Evolutionary conservation across 1,140 invertebrate species (phyloP).

Genomic region (Sinonovacula constricta): DNA sequence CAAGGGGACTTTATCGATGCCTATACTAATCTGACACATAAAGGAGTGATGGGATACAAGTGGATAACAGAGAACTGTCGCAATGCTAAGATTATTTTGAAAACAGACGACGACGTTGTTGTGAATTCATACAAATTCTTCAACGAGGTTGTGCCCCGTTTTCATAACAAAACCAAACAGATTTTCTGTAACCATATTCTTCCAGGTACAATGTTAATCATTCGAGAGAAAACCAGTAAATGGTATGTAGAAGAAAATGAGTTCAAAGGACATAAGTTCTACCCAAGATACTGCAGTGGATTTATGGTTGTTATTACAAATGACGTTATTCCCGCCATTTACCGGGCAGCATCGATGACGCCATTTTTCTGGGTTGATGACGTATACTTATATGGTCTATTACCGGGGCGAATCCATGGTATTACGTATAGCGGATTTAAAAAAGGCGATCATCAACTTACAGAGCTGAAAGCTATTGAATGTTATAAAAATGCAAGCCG

Average conservation of each 20-base stretch:
- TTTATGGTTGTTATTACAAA: conserved; percentile 55
- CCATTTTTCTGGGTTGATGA: too few relatives aligned
- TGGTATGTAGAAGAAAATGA: conserved; percentile 59
- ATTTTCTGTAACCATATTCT: conserved; percentile 57
- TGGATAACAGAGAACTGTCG: conserved; percentile 85
- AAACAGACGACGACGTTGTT: conserved; percentile 74
- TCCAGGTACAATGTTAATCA: conserved; percentile 50
- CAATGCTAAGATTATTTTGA: conserved; percentile 81
- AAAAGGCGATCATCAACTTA: too few relatives aligned
- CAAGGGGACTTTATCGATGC: conserved; percentile 74
- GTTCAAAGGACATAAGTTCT: conserved; percentile 52
- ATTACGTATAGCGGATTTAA: conserved; percentile 25
- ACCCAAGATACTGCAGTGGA: conserved; percentile 66
- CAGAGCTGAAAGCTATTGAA: too few relatives aligned
- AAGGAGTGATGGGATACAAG: conserved; percentile 89
- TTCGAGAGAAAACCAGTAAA: conserved; percentile 39
- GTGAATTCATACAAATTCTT: conserved; percentile 48
- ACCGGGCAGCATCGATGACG: conserved; percentile 67
- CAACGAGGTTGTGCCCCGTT: conserved; percentile 17
- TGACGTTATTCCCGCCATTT: conserved; percentile 64
- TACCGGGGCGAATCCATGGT: conserved; percentile 54
- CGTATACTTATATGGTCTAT: conserved; percentile 80
- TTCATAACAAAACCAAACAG: conserved; percentile 16
- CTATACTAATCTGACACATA: conserved; percentile 74
- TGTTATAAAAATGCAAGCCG: too few relatives aligned